phyloP scores from a whole-genome alignment of 1,140 invertebrate genomes.

The Sarcophaga peregrina region DNA sequence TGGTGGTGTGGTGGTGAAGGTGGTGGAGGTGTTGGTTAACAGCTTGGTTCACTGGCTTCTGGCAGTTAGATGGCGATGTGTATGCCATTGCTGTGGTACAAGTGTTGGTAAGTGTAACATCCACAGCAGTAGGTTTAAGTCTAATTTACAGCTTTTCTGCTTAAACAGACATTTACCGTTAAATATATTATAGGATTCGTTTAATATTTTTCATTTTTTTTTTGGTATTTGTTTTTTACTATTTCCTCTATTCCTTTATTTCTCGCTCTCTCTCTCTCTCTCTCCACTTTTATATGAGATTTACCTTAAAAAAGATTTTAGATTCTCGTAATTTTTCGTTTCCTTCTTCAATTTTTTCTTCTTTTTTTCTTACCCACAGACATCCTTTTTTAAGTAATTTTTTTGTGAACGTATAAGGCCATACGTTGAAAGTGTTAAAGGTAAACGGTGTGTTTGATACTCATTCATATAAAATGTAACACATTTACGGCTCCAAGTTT shows the following conservation, averaged over 20 bases:
- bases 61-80: background rate
- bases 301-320: background rate
- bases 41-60: background rate
- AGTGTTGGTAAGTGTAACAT: background rate
- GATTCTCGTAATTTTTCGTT: too few relatives aligned
- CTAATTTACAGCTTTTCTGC: conserved; percentile 41
- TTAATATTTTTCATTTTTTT: background rate
- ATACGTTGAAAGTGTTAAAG: too few relatives aligned
- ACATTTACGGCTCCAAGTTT: too few relatives aligned
- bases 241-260: too few relatives aligned
- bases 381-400: too few relatives aligned
- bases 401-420: too few relatives aligned
- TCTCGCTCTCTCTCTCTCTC: too few relatives aligned
- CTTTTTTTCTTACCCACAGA: too few relatives aligned
- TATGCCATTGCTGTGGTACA: background rate
- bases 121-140: conserved; percentile 2
- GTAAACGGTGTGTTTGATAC: too few relatives aligned
- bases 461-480: too few relatives aligned
- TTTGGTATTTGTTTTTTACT: too few relatives aligned
- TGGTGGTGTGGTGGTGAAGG: background rate
- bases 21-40: background rate
- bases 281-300: background rate
- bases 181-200: conserved; percentile 22
- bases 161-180: conserved; percentile 26
- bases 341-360: too few relatives aligned